Evolutionary conservation across 1,140 invertebrate species (phyloP), one percentile per base, ranked within the genome.

Genomic region (Drosophila erecta): DNA sequence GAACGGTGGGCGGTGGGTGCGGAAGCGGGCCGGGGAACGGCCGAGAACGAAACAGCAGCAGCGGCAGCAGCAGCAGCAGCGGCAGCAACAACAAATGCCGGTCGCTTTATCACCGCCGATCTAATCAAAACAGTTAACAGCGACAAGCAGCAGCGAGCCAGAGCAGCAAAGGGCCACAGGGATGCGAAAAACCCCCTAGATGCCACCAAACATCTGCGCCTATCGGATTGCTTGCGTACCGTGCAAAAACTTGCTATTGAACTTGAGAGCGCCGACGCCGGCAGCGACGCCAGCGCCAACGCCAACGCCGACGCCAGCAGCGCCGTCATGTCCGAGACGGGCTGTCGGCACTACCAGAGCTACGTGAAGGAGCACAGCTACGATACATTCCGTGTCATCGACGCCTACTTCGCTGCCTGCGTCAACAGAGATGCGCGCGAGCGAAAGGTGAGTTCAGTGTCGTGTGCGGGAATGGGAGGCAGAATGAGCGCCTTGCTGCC

Each of bases 401-500:
- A 96, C 93, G 94, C 94, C 79, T 95, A 95, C 93, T 96, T 96
- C 90, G 95, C 96, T 59, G 94, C 95, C 57, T 95, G 95, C 91
- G 94, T 95, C 49, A 94, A 95, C 64, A 93, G 93, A 79, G 95
- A 95, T 93, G 95, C 95, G 41, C 94, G 95, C 71, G 94, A 94
- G 93, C 94, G 94, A 83, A 96, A 96, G 95, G 95, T 96, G 60
- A 76, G 74, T 11, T 30, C 30, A 30, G 30, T 30, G 7, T 8
- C 30, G 30, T 30, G 30, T 2, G 0, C 5, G 24, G 6, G 24
- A 27, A 6, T 27, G 24, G 24, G 24, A 27, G 24, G 5, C 6
- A 27, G 24, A 27, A 5, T 27, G 6, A 7, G 24, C 0, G 24
- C 24, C 8, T 2, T 30, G 4, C 46, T 37, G 35, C 24, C 17